These are phyloP conservation scores for Gobius niger DNA, from an alignment of 2,113 vertebrate species.

Conservation along the genomic window DNA sequence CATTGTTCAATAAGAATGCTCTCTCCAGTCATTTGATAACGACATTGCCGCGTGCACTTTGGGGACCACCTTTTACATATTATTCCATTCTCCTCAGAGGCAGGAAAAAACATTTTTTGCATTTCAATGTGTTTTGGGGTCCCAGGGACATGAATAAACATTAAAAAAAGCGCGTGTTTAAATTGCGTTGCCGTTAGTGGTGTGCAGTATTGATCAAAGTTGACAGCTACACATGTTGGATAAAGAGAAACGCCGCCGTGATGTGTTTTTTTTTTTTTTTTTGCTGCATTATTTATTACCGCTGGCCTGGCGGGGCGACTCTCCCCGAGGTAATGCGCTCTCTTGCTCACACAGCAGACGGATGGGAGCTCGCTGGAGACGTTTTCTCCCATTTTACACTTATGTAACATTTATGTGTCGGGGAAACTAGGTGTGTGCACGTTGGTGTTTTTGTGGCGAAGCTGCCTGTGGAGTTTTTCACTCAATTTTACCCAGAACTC, in stretches of 20 bases:
- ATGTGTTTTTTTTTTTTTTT: constrained; percentile 56
- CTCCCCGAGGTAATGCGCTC: constrained; percentile 71
- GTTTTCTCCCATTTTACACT: constrained; percentile 53
- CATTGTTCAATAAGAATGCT: too few species aligned
- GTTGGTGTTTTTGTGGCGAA: too few species aligned
- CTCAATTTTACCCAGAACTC: too few species aligned
- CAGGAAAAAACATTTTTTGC: constrained; percentile 26
- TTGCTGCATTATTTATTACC: constrained; percentile 74
- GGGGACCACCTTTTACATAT: constrained; percentile 47
- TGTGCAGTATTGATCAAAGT: constrained; percentile 73
- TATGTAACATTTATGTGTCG: constrained; percentile 60
- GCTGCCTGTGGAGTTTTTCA: too few species aligned
- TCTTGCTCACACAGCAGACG: constrained; percentile 69
- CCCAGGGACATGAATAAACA: constrained; percentile 58
- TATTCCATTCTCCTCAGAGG: constrained; percentile 21
- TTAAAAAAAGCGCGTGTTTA: constrained; percentile 49
- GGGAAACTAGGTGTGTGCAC: constrained; percentile 15
- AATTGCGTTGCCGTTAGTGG: constrained; percentile 53
- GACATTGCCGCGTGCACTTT: not conserved
- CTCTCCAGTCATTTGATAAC: too few species aligned
- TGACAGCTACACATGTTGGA: constrained; percentile 78
- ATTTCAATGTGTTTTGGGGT: constrained; percentile 46
- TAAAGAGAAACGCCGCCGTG: constrained; percentile 72
- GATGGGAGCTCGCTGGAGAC: constrained; percentile 57
- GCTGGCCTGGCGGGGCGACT: constrained; percentile 55